Percentiles rank a stretch among this genome's conserved stretches.
These are phyloP conservation scores for Aphelenchoides besseyi DNA, from an alignment of 1,140 invertebrate genomes.

Conservation along the genomic window DNA sequence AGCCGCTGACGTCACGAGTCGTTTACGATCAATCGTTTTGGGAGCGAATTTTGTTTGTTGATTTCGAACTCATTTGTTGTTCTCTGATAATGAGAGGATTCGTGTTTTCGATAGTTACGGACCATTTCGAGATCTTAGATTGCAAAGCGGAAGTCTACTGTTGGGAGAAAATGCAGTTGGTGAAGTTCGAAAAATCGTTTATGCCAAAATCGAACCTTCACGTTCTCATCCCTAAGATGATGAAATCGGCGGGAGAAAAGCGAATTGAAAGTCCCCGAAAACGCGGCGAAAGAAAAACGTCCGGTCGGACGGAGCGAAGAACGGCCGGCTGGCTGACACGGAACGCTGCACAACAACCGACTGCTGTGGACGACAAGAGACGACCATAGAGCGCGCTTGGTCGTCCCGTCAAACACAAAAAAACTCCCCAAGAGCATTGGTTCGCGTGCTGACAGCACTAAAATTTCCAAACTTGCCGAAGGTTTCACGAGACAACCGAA, in stretches of 20 bases:
- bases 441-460: too few relatives aligned
- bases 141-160: too few relatives aligned
- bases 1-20: too few relatives aligned
- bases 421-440: background rate
- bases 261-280: conserved; percentile 15
- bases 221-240: background rate
- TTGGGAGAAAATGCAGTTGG: too few relatives aligned
- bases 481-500: too few relatives aligned
- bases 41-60: background rate
- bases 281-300: background rate
- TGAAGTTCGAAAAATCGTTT: background rate
- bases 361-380: background rate
- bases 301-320: background rate
- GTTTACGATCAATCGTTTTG: background rate
- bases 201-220: background rate
- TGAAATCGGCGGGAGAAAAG: conserved; percentile 2
- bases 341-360: background rate
- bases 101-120: too few relatives aligned
- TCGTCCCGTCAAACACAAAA: background rate
- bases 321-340: background rate
- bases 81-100: background rate
- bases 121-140: too few relatives aligned
- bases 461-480: too few relatives aligned
- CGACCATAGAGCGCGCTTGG: background rate
- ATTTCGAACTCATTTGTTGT: background rate